Evolutionary conservation across 2,113 vertebrate genomes (phyloP), one percentile per base, ranked within the genome.

Genomic region (Paradoxurus hermaphroditus): DNA sequence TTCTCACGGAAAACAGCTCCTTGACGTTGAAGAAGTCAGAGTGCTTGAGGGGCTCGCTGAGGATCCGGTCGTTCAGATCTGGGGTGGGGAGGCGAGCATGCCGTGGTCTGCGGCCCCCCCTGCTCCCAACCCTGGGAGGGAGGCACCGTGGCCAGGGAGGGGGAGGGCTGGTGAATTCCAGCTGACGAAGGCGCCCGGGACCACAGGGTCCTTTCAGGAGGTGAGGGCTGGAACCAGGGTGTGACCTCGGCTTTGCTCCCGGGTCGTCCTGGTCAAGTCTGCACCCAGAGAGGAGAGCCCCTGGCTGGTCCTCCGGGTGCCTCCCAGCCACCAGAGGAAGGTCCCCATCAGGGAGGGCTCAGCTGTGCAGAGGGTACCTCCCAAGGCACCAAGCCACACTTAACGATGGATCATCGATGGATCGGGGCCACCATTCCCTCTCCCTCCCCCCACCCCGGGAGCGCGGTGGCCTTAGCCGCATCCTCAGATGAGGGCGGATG

Each of bases 1-100:
- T 99, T 88, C 99, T 99, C 4, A 99, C 5, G 0, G 99, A 99
- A 96, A 99, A 99, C 7, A 99, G 98, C 93, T 99, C 99, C 31
- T 99, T 99, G 94, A 99, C 78, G 2, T 96, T 99, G 98, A 99
- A 99, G 94, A 98, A 99, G 96, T 99, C 99, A 0, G 99, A 97
- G 19, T 99, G 99, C 18, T 96, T 96, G 7, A 99, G 99, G 0
- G 99, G 99, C 79, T 98, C 92, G 0, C 91, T 97, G 7, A 99
- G 29, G 6, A 99, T 78, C 79, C 62, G 98, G 2, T 99, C 98
- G 73, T 97, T 77, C 2, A 4, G 31, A 68, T 63, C 97, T 98
- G 36, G 70, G 88, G 89, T 21, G 6, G 44, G 41, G 51, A 31
- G 39, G 41, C 31, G 56, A 25, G 72, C 53, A 7, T 1, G n/a